Evolutionary conservation across 2,888 invertebrate species (phyloP).

Genomic region (Muschampia plurimacula): DNA sequence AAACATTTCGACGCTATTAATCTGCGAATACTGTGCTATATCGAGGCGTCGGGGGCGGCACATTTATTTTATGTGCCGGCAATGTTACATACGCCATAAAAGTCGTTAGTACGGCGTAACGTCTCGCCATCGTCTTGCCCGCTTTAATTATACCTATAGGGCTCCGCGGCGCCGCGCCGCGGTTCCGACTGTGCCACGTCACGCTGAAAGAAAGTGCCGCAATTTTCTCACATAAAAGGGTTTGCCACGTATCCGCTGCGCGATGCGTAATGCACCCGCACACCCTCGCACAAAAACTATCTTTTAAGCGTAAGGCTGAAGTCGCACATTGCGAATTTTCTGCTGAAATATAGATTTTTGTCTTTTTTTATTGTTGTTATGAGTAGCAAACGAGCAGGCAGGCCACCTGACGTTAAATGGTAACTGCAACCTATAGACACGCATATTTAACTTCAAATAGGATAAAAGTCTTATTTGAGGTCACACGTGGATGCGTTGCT

Average conservation of each 20-base stretch:
- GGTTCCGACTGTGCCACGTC: conserved; percentile 68
- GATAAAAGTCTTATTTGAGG: too few species aligned
- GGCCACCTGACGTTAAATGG: too few species aligned
- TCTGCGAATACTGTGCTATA: conserved; percentile 76
- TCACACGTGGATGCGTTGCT: too few species aligned
- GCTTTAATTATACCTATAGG: conserved; percentile 83
- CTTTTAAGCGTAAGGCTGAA: neutral
- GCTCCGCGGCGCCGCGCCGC: conserved; percentile 45
- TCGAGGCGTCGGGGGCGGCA: conserved; percentile 78
- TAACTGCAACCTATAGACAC: too few species aligned
- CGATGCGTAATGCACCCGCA: conserved; percentile 42
- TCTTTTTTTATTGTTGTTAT: neutral
- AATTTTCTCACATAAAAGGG: conserved; percentile 42
- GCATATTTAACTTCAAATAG: too few species aligned
- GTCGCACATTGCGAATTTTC: conserved; percentile 4
- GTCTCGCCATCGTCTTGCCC: conserved; percentile 83
- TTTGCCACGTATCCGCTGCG: conserved; percentile 41
- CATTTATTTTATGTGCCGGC: conserved; percentile 85
- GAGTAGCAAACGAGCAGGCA: too few species aligned
- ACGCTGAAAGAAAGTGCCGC: conserved; percentile 45
- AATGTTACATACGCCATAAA: conserved; percentile 86
- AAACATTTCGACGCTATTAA: conserved; percentile 83
- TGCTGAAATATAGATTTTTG: neutral
- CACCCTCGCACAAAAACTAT: conserved; percentile 19
- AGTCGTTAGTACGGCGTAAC: conserved; percentile 84